A percentile compares a stretch with the other conserved stretches of the same genome.
Evolutionary conservation across 2,797 vertebrate genomes (phyloP).

Genomic region (Uromys caudimaculatus): DNA sequence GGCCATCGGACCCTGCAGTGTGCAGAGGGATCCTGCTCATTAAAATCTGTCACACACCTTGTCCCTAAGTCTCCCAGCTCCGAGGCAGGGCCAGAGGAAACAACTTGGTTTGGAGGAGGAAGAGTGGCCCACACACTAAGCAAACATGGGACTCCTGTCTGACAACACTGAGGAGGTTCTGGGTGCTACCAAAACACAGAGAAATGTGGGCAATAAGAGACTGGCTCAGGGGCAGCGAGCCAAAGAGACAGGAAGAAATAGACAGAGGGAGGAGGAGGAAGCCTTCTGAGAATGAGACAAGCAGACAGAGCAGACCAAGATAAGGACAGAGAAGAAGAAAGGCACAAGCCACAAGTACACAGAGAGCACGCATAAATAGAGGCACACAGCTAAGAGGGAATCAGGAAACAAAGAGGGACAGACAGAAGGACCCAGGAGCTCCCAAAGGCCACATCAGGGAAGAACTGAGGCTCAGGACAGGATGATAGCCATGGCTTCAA

Average conservation of each 20-base stretch:
- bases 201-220: neutral
- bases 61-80: neutral
- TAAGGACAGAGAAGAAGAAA: constrained; percentile 23
- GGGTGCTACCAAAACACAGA: neutral
- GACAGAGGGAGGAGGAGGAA: neutral
- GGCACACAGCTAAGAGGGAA: neutral
- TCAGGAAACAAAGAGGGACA: constrained; percentile 34
- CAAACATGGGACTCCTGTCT: neutral
- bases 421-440: constrained; percentile 25
- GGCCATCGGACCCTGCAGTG: fast-evolving
- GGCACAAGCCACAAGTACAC: neutral
- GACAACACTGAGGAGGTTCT: neutral
- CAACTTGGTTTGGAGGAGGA: neutral
- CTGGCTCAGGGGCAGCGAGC: neutral
- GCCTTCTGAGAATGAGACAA: neutral
- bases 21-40: neutral
- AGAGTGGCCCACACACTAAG: neutral
- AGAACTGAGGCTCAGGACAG: constrained; percentile 5
- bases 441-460: constrained; percentile 7
- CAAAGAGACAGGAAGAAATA: neutral
- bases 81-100: neutral
- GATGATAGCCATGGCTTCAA: neutral
- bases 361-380: constrained; percentile 34
- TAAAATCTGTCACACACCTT: neutral
- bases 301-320: constrained; percentile 28